These are phyloP conservation scores for Diachrysia chrysitis DNA, from an alignment of 2,888 invertebrate species.

Conservation along the genomic window DNA sequence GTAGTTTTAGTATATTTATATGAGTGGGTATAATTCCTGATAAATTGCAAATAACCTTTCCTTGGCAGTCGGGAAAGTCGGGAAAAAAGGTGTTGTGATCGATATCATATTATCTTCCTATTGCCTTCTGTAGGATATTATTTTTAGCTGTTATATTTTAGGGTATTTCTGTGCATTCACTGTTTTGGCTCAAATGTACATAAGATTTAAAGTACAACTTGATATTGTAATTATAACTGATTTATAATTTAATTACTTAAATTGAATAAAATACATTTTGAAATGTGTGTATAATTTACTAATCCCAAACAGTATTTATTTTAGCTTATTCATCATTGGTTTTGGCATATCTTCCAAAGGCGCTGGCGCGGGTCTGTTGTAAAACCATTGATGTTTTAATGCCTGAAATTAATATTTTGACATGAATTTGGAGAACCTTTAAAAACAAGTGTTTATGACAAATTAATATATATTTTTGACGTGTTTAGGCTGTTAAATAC, in stretches of 20 bases:
- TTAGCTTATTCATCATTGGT: slow-evolving; percentile 80
- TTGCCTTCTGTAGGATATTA: slow-evolving; percentile 47
- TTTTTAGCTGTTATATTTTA: slow-evolving; percentile 45
- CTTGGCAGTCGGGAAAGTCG: too few relatives aligned
- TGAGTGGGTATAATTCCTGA: slow-evolving; percentile 35
- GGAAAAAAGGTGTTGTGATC: slow-evolving; percentile 27
- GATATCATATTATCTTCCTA: slow-evolving; percentile 28
- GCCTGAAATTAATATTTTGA: slow-evolving; percentile 89
- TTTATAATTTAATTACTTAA: slow-evolving; percentile 65
- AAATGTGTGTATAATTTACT: slow-evolving; percentile 48
- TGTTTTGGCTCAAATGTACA: slow-evolving; percentile 75
- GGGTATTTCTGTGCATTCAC: slow-evolving; percentile 55
- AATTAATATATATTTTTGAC: too few relatives aligned
- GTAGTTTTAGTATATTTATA: slow-evolving; percentile 26
- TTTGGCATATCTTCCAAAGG: slow-evolving; percentile 91
- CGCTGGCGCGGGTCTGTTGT: slow-evolving; percentile 91
- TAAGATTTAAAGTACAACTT: slow-evolving; percentile 77
- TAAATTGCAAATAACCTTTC: slow-evolving; percentile 13
- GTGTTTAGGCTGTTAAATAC: too few relatives aligned
- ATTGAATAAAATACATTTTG: slow-evolving; percentile 66
- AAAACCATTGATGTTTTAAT: slow-evolving; percentile 92
- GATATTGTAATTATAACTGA: slow-evolving; percentile 74
- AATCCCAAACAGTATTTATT: slow-evolving; percentile 59
- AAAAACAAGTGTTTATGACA: too few relatives aligned
- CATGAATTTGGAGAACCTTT: too few relatives aligned